Conservation (phyloP, 1,140 invertebrate species). For the Calliopsis andreniformis region DNA sequence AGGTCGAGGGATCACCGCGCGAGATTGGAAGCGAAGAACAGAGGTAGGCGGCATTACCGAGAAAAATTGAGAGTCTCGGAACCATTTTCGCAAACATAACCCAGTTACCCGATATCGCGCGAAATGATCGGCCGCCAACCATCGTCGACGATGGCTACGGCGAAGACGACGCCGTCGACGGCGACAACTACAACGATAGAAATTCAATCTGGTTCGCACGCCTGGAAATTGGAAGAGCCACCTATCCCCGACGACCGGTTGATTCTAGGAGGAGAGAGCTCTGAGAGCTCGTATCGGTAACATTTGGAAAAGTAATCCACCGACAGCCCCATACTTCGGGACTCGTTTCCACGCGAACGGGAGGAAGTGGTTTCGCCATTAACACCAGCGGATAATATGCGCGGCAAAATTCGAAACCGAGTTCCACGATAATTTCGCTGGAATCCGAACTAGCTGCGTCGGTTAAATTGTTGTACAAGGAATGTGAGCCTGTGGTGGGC, state of each 20-base stretch:
- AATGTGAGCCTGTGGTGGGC: slow-evolving; percentile 28
- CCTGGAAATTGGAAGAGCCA: slow-evolving; percentile 75
- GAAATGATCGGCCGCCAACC: slow-evolving; percentile 70
- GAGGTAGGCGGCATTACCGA: slow-evolving; percentile 48
- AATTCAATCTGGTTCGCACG: slow-evolving; percentile 77
- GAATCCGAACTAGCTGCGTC: slow-evolving; percentile 45
- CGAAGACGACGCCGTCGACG: slow-evolving; percentile 40
- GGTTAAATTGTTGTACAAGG: slow-evolving; percentile 53
- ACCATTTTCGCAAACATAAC: slow-evolving; percentile 71
- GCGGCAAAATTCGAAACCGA: slow-evolving; percentile 58
- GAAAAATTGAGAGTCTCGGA: slow-evolving; percentile 62
- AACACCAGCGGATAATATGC: slow-evolving; percentile 53
- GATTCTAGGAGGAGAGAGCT: slow-evolving; percentile 61
- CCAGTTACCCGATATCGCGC: slow-evolving; percentile 70
- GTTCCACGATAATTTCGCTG: slow-evolving; percentile 53
- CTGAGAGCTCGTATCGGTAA: slow-evolving; percentile 49
- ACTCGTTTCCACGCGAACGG: slow-evolving; percentile 40
- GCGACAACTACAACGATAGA: slow-evolving; percentile 67
- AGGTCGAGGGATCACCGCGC: not conserved
- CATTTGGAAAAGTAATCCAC: slow-evolving; percentile 70
- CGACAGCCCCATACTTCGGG: slow-evolving; percentile 60
- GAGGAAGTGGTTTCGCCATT: slow-evolving; percentile 34
- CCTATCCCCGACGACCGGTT: slow-evolving; percentile 53
- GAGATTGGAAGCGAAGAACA: slow-evolving; percentile 5
- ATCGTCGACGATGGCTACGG: slow-evolving; percentile 36